Evolutionary conservation across 2,888 invertebrate genomes (phyloP).

Genomic region (Rhamphomyia laevipes): DNA sequence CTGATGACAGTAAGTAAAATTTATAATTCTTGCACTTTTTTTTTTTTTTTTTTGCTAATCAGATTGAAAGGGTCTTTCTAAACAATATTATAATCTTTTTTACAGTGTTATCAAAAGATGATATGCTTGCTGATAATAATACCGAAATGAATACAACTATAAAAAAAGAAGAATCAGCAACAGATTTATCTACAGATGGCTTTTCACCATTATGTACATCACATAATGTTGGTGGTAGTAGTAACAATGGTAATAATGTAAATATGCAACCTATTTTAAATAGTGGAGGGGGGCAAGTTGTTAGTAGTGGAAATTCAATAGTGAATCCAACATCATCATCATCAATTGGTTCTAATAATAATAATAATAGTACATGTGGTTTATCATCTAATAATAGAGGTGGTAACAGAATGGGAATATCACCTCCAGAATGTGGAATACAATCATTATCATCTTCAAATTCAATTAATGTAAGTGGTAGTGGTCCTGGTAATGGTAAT

Average conservation of each 20-base stretch:
- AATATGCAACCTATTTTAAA: neutral
- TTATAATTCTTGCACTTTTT: neutral
- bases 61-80: neutral
- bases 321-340: slow-evolving; percentile 20
- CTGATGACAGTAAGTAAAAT: slow-evolving; percentile 10
- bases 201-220: slow-evolving; percentile 4
- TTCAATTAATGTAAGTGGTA: slow-evolving; percentile 7
- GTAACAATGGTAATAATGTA: neutral
- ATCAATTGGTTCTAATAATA: slow-evolving; percentile 6
- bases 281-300: neutral
- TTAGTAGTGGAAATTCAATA: slow-evolving; percentile 2
- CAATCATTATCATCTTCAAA: slow-evolving; percentile 7
- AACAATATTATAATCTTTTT: neutral
- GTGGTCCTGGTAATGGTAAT: slow-evolving; percentile 1
- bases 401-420: neutral
- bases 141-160: slow-evolving; percentile 7
- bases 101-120: slow-evolving; percentile 9
- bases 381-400: neutral
- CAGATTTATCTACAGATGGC: slow-evolving; percentile 8
- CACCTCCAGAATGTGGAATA: neutral
- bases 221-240: neutral
- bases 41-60: neutral
- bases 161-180: slow-evolving; percentile 12
- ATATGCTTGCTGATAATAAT: slow-evolving; percentile 6
- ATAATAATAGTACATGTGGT: neutral